Evolutionary conservation across 1,140 invertebrate species (phyloP).

Genomic region (Procambarus virginalis): DNA sequence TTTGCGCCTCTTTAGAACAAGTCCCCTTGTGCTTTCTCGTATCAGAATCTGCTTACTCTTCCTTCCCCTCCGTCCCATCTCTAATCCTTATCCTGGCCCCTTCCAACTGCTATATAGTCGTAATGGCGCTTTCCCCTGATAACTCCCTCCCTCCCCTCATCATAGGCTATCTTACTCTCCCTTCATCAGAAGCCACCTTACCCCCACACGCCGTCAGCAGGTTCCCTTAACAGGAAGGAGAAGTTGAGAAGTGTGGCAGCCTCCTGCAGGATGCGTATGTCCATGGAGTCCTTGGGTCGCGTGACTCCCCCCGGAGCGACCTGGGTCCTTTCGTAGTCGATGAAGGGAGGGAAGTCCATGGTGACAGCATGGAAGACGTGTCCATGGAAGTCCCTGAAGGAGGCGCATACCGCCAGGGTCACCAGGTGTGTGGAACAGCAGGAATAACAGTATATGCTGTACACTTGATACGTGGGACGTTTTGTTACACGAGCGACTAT

Average conservation of each 20-base stretch:
- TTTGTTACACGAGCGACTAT: too few relatives aligned
- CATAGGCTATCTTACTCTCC: too few relatives aligned
- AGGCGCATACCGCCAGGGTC: neutral
- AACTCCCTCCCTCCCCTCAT: too few relatives aligned
- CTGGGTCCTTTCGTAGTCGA: constrained; percentile 33
- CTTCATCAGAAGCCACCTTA: neutral
- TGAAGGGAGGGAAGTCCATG: constrained; percentile 55
- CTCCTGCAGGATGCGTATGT: constrained; percentile 50
- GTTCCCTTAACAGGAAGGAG: constrained; percentile 42
- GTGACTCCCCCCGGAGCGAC: constrained; percentile 9
- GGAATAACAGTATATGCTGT: too few relatives aligned
- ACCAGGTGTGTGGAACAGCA: neutral
- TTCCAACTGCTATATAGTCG: too few relatives aligned
- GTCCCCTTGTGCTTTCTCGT: too few relatives aligned
- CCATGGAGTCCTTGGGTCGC: constrained; percentile 55
- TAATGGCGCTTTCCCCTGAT: too few relatives aligned
- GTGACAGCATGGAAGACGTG: constrained; percentile 42
- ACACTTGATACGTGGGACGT: too few relatives aligned
- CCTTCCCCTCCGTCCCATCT: too few relatives aligned
- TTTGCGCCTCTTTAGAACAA: too few relatives aligned
- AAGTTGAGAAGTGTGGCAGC: constrained; percentile 45
- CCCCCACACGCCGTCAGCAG: constrained; percentile 48
- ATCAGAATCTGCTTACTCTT: too few relatives aligned
- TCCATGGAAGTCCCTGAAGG: constrained; percentile 32
- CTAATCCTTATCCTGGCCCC: too few relatives aligned